Conservation (phyloP, 2,888 invertebrate genomes). For the Galeruca laticollis region DNA sequence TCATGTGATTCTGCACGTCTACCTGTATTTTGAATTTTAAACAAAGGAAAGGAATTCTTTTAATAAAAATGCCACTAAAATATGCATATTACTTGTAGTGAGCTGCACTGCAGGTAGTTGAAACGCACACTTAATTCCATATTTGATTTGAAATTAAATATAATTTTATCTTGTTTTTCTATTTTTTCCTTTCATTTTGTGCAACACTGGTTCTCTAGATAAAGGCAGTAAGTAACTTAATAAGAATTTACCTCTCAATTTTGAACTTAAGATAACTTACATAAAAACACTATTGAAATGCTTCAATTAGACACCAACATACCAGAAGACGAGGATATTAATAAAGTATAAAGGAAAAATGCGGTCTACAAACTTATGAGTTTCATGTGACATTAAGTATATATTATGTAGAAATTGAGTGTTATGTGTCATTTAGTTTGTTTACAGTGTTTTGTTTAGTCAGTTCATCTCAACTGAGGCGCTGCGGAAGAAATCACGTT, state of each 20-base stretch:
- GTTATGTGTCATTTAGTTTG: too few species aligned
- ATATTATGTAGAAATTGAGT: too few species aligned
- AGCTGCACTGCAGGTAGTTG: too few species aligned
- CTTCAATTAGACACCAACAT: too few species aligned
- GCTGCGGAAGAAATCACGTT: too few species aligned
- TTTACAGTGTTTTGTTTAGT: too few species aligned
- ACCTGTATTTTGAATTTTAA: not conserved
- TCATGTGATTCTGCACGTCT: not conserved
- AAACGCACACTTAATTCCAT: not conserved
- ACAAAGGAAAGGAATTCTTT: not conserved
- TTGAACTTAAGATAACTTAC: not conserved
- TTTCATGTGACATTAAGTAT: too few species aligned
- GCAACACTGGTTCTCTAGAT: not conserved
- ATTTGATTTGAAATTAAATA: conserved; percentile 4
- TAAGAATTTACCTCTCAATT: not conserved
- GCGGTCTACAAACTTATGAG: too few species aligned
- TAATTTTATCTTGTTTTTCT: conserved; percentile 2
- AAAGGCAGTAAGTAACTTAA: not conserved
- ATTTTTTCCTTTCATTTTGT: not conserved
- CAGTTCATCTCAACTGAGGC: too few species aligned
- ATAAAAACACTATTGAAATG: too few species aligned
- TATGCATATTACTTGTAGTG: conserved; percentile 1
- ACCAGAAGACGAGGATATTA: too few species aligned
- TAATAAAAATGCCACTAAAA: not conserved
- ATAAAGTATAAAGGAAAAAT: too few species aligned